Evolutionary conservation across 2,797 vertebrate species (phyloP).

Genomic region (Ptychobarbus kaznakovi): DNA sequence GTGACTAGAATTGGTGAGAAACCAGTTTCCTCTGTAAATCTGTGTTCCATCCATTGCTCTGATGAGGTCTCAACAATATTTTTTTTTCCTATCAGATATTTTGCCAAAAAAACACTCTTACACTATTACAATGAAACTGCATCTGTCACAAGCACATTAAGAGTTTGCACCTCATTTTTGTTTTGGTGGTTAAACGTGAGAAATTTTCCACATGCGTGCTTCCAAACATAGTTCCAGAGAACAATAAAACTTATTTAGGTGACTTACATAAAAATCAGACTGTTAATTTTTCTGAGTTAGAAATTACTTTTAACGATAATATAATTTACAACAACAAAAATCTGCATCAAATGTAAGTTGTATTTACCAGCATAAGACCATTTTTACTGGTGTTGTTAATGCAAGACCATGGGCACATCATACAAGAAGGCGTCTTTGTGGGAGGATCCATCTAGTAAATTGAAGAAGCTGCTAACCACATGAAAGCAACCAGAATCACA

Average conservation of each 20-base stretch:
- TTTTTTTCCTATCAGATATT: not conserved
- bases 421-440: not conserved
- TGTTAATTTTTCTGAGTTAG: too few species aligned
- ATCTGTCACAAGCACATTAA: too few species aligned
- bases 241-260: too few species aligned
- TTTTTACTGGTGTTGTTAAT: not conserved
- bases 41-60: not conserved
- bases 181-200: too few species aligned
- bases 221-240: too few species aligned
- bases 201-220: too few species aligned
- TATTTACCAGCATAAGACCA: not conserved
- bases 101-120: too few species aligned
- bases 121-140: too few species aligned
- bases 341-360: not conserved
- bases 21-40: conserved; percentile 25
- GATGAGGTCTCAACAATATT: not conserved
- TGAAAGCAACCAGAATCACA: not conserved
- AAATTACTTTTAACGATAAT: not conserved
- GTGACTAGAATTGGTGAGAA: not conserved
- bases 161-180: too few species aligned
- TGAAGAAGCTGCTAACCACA: not conserved
- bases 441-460: not conserved
- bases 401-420: not conserved
- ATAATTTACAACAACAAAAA: not conserved
- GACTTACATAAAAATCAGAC: too few species aligned